Conservation (phyloP, 2,113 vertebrate species). For the Brachyhypopomus occidentalis region DNA sequence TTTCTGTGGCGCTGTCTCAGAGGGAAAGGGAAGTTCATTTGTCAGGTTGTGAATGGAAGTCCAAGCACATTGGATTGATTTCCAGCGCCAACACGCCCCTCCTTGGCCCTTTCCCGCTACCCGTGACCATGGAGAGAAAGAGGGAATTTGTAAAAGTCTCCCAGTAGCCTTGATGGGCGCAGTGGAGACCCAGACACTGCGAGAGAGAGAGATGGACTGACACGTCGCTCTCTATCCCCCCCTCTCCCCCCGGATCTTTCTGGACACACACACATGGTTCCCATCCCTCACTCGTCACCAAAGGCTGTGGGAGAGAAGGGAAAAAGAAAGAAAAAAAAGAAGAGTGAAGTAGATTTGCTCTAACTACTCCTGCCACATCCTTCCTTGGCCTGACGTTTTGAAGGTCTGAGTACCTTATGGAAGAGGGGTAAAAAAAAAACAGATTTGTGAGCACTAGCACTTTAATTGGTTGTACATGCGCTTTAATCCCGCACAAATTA, state of each 20-base stretch:
- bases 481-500: slow-evolving; percentile 20
- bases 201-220: slow-evolving; percentile 52
- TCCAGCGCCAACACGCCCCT: slow-evolving; percentile 41
- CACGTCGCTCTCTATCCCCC: slow-evolving; percentile 39
- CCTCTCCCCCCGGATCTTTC: slow-evolving; percentile 33
- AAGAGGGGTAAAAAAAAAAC: not conserved
- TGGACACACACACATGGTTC: slow-evolving; percentile 26
- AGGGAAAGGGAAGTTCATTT: slow-evolving; percentile 56
- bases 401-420: slow-evolving; percentile 1
- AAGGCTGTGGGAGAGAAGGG: slow-evolving; percentile 20
- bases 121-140: slow-evolving; percentile 57
- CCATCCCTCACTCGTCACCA: slow-evolving; percentile 33
- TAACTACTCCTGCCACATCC: slow-evolving; percentile 30
- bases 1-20: slow-evolving; percentile 43
- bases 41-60: slow-evolving; percentile 61
- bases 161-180: slow-evolving; percentile 51
- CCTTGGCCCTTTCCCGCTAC: slow-evolving; percentile 47
- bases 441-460: not conserved
- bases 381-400: slow-evolving; percentile 27
- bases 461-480: not conserved
- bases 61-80: slow-evolving; percentile 56
- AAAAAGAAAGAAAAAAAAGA: slow-evolving; percentile 24
- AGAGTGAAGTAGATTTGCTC: slow-evolving; percentile 47
- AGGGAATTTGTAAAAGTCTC: slow-evolving; percentile 62
- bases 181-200: slow-evolving; percentile 26